Evolutionary conservation across 1,140 invertebrate genomes (phyloP).

Genomic region (Physella acuta): DNA sequence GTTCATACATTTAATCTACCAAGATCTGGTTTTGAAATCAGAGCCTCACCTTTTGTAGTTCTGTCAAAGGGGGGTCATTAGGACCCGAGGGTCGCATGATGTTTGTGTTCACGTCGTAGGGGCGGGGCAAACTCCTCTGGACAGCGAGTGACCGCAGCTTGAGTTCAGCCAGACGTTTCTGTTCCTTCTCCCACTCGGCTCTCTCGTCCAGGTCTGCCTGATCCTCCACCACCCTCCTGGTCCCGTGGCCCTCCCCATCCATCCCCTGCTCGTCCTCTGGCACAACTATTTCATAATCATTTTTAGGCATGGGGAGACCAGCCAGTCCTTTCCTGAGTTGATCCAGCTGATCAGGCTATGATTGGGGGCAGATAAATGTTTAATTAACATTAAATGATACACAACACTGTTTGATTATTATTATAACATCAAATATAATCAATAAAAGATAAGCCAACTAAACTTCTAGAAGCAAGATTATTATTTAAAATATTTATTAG

Average conservation of each 20-base stretch:
- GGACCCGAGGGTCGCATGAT: constrained; percentile 73
- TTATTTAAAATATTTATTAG: too few species aligned
- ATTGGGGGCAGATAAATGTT: constrained; percentile 20
- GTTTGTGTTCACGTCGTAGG: constrained; percentile 78
- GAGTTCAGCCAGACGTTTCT: constrained; percentile 70
- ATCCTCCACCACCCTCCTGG: constrained; percentile 40
- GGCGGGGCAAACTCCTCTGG: constrained; percentile 85
- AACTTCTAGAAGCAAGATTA: too few species aligned
- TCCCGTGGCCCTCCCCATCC: constrained; percentile 54
- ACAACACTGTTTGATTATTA: too few species aligned
- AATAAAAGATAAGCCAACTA: too few species aligned
- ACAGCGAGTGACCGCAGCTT: constrained; percentile 83
- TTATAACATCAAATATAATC: too few species aligned
- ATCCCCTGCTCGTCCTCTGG: constrained; percentile 75
- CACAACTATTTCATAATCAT: constrained; percentile 98
- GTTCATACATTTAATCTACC: too few species aligned
- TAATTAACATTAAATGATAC: too few species aligned
- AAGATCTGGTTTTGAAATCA: background rate
- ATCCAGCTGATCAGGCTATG: constrained; percentile 59
- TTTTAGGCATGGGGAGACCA: constrained; percentile 83
- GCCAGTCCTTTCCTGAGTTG: constrained; percentile 76
- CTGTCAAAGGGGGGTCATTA: constrained; percentile 74
- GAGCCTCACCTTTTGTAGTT: constrained; percentile 74
- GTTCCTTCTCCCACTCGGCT: constrained; percentile 65
- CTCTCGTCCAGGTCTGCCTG: constrained; percentile 85